Base-by-base conservation (phyloP, 2,888 invertebrate genomes). In the Venusia cambrica region DNA sequence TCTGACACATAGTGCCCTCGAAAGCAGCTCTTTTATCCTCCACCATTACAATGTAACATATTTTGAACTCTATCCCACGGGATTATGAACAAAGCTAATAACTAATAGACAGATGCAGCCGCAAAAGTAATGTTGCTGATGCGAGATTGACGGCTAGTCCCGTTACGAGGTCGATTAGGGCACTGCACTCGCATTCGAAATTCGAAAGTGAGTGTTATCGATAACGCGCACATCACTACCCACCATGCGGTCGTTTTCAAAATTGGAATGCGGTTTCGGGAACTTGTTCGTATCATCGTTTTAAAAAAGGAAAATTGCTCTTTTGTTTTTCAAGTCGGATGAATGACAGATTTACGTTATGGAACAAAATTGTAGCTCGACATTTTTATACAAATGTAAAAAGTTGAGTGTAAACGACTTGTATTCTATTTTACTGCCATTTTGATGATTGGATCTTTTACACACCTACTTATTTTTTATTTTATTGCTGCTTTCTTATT, bases 241-340 rank as follows among this genome's bases (percentile, higher is more conserved):
- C 51, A 34, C 52, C 55, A 60, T 55, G 54, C 54, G 48, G 53
- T 54, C 59, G 66, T 66, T 74, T 69, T 65, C 54, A 55, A 68
- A 68, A 71, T 71, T 67, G 73, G 76, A 79, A 78, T 78, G 78
- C 63, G 66, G 76, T 75, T 75, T 72, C 59, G 73, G 59, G 69
- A 67, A 76, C 73, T 60, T 70, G 77, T 71, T 73, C 58, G 54
- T 51, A 60, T 48, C 50, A 43, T 46, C 48, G 56, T 62, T 66
- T 57, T 41, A 31, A 48, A 54, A 68, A 62, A 67, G 57, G 48
- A 52, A 59, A 54, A 63, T 70, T 61, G 57, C 45, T 51, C 45
- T 48, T 52, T 49, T 51, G 47, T 54, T 48, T 54, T 44, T 39
- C 40, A 39, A 33, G 30, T 19, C 33, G 38, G 46, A 32, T 46